Conservation (phyloP, 2,888 invertebrate species). For the Diarsia rubi region DNA sequence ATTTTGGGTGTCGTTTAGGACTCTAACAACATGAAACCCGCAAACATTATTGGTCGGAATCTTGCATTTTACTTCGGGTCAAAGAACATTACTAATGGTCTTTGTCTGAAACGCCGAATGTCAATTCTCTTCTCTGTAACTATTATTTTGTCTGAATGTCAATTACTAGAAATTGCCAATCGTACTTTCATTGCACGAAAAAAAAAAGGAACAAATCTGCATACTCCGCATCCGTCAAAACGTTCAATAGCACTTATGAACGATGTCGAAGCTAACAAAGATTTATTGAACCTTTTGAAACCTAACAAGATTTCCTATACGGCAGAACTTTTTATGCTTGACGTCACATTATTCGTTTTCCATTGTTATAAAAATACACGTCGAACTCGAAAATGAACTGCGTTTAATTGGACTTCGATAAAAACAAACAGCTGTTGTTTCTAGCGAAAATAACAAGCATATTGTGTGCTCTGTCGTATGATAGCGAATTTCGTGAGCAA, state of each 20-base stretch:
- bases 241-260: neutral
- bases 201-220: neutral
- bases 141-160: neutral
- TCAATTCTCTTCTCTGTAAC: neutral
- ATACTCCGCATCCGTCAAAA: neutral
- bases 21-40: too few relatives aligned
- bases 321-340: neutral
- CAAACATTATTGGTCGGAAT: neutral
- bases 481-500: slow-evolving; percentile 38
- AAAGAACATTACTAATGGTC: neutral
- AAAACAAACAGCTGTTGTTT: slow-evolving; percentile 57
- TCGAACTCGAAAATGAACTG: slow-evolving; percentile 20
- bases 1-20: too few relatives aligned
- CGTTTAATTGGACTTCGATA: slow-evolving; percentile 53
- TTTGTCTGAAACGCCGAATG: neutral
- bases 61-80: neutral
- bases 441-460: slow-evolving; percentile 42
- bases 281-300: neutral
- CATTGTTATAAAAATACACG: slow-evolving; percentile 39
- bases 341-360: slow-evolving; percentile 8
- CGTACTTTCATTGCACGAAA: neutral
- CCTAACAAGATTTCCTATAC: slow-evolving; percentile 11
- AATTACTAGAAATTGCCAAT: neutral
- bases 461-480: slow-evolving; percentile 38
- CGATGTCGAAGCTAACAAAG: neutral